These are phyloP conservation scores for Baronia brevicornis DNA, from an alignment of 2,888 invertebrate species.

Conservation along the genomic window DNA sequence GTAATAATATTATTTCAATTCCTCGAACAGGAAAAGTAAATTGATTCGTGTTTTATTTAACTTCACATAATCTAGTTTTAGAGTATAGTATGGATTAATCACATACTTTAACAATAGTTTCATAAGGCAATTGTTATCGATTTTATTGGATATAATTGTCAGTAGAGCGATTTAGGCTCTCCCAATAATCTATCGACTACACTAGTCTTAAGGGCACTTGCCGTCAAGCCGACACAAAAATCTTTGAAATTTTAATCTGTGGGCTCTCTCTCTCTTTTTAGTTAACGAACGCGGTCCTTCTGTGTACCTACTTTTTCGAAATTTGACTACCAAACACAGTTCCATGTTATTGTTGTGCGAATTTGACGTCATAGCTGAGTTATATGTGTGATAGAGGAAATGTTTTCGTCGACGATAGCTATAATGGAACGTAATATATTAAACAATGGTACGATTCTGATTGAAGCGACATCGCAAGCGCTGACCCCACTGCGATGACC, in stretches of 20 bases:
- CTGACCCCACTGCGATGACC: conserved; percentile 62
- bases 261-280: conserved; percentile 56
- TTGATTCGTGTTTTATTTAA: no score
- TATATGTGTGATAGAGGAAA: conserved; percentile 31
- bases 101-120: no score
- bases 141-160: no score
- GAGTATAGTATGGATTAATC: no score
- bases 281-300: conserved; percentile 47
- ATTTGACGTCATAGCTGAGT: conserved; percentile 22
- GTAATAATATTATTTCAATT: no score
- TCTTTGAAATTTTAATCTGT: conserved; percentile 27
- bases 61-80: no score
- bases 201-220: no score
- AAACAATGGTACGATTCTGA: conserved; percentile 49
- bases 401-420: conserved; percentile 25
- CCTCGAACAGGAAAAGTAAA: no score
- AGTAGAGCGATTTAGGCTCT: no score
- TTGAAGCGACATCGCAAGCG: conserved; percentile 55
- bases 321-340: conserved; percentile 31
- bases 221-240: conserved; percentile 3
- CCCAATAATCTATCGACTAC: no score
- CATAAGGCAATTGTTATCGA: no score
- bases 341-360: conserved; percentile 21
- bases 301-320: conserved; percentile 36
- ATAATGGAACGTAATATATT: conserved; percentile 42